Conservation (phyloP, 1,140 invertebrate species). For the Dreissena polymorpha region DNA sequence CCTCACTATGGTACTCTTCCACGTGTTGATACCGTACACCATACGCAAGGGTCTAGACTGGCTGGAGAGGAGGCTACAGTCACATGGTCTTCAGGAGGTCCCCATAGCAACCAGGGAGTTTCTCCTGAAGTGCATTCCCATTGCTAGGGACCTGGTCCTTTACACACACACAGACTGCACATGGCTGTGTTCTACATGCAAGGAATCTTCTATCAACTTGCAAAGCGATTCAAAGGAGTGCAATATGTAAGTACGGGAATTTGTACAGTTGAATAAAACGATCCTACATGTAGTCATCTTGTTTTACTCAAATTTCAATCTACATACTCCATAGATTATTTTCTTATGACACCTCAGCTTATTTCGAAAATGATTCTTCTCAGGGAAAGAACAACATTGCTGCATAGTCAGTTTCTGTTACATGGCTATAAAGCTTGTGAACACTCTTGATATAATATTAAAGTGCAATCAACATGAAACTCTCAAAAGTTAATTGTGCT, state of each 20-base stretch:
- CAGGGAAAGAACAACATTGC: background rate
- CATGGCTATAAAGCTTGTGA: too few relatives aligned
- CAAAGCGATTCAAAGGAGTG: slow-evolving; percentile 86
- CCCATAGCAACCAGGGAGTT: slow-evolving; percentile 61
- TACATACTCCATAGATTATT: background rate
- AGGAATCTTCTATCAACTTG: slow-evolving; percentile 87
- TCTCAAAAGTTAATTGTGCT: too few relatives aligned
- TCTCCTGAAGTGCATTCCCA: slow-evolving; percentile 66
- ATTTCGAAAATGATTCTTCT: background rate
- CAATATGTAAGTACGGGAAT: slow-evolving; percentile 83
- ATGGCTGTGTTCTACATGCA: slow-evolving; percentile 87
- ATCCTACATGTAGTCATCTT: background rate
- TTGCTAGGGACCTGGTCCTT: slow-evolving; percentile 59
- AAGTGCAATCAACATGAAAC: too few relatives aligned
- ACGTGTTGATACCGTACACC: slow-evolving; percentile 82
- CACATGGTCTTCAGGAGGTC: slow-evolving; percentile 49
- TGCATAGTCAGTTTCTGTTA: background rate
- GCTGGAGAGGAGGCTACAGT: slow-evolving; percentile 64
- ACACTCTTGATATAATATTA: too few relatives aligned
- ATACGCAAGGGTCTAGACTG: slow-evolving; percentile 79
- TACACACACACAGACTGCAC: slow-evolving; percentile 86
- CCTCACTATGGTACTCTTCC: slow-evolving; percentile 72
- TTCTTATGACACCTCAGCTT: background rate
- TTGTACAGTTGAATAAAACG: background rate
- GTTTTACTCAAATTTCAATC: background rate